These are phyloP conservation scores for Trypoxylus dichotomus DNA, from an alignment of 1,140 invertebrate species.

Conservation along the genomic window DNA sequence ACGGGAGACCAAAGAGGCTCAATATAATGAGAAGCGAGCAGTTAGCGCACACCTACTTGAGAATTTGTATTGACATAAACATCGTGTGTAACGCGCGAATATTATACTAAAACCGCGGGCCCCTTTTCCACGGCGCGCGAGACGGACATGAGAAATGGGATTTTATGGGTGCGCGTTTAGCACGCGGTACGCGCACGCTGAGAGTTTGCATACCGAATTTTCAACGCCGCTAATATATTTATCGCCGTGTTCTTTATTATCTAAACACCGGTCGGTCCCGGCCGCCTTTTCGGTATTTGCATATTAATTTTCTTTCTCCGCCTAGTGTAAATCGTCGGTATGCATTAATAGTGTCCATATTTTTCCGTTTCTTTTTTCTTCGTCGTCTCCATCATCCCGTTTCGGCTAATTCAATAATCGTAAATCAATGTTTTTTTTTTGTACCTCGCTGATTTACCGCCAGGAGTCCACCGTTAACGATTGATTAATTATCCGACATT, in stretches of 20 bases:
- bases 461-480: not conserved
- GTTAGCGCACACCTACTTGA: conserved; percentile 21
- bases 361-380: no score
- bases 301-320: conserved; percentile 7
- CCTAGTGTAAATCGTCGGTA: not conserved
- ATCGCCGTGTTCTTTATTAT: conserved; percentile 19
- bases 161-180: conserved; percentile 12
- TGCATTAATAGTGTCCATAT: not conserved
- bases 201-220: conserved; percentile 8
- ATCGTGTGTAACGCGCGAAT: conserved; percentile 1
- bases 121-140: not conserved
- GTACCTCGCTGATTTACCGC: not conserved
- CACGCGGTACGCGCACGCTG: not conserved
- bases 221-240: conserved; percentile 19
- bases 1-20: not conserved
- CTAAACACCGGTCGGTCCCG: not conserved
- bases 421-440: conserved; percentile 16
- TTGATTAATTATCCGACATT: not conserved
- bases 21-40: conserved; percentile 13
- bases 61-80: conserved; percentile 22
- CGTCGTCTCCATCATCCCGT: not conserved
- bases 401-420: conserved; percentile 16
- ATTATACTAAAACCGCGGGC: conserved; percentile 21
- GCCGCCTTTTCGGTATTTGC: not conserved
- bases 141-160: not conserved